Evolutionary conservation across 2,888 invertebrate genomes (phyloP).

Genomic region (Priocnemis perturbator): DNA sequence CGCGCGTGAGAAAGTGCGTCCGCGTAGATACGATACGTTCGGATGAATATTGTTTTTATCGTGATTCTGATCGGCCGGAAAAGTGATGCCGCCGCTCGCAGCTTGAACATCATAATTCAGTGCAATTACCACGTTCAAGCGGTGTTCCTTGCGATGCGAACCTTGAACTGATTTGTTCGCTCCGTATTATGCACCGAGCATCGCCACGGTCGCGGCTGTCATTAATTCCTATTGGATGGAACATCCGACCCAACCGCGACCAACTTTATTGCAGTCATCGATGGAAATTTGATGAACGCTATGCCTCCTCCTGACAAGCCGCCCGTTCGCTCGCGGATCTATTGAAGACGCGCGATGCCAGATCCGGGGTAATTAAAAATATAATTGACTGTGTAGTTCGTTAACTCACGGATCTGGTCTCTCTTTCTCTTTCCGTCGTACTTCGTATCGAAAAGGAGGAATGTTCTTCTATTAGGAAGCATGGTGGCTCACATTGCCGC

Average conservation of each 20-base stretch:
- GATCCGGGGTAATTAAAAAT: too few species aligned
- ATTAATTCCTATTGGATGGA: constrained; percentile 4
- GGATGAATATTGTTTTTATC: constrained; percentile 42
- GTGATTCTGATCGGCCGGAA: constrained; percentile 38
- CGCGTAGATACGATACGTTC: constrained; percentile 22
- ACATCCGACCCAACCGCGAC: neutral
- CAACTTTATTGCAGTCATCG: neutral
- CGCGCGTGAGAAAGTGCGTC: constrained; percentile 36
- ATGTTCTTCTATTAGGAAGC: neutral
- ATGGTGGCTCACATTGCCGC: neutral
- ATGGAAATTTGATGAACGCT: too few species aligned
- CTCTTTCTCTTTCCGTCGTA: neutral
- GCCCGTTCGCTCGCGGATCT: too few species aligned
- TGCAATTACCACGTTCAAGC: constrained; percentile 36
- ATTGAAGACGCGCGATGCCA: too few species aligned
- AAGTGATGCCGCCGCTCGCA: constrained; percentile 36
- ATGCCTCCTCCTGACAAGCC: too few species aligned
- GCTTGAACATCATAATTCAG: constrained; percentile 40
- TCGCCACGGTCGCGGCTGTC: neutral
- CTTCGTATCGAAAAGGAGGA: neutral
- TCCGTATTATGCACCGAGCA: neutral
- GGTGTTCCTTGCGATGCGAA: constrained; percentile 8
- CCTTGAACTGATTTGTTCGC: constrained; percentile 26
- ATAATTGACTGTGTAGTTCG: too few species aligned
- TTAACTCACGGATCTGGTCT: neutral